A percentile compares a stretch with the other conserved stretches of the same genome.
Conservation (phyloP, 2,888 invertebrate genomes). For the Halictus ligatus region DNA sequence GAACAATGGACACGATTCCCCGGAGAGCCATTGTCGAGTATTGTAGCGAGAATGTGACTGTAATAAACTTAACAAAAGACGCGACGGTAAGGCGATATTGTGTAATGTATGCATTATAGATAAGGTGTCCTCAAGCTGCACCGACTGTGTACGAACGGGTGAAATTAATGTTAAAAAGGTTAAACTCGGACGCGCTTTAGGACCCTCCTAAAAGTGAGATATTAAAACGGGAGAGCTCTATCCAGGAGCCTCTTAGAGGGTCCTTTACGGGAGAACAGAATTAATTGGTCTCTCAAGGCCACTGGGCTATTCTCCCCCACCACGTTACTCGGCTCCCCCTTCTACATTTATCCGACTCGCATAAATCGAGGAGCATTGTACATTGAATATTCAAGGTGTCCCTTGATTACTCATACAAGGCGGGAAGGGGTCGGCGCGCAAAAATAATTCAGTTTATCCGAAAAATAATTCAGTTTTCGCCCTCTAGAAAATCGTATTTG, state of each 20-base stretch:
- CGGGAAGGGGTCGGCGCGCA: not conserved
- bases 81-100: not conserved
- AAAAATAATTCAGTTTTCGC: not conserved
- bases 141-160: not conserved
- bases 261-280: constrained; percentile 12
- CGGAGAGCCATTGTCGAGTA: not conserved
- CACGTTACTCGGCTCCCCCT: not conserved
- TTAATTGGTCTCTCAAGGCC: constrained; percentile 22
- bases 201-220: constrained; percentile 5
- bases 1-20: not conserved
- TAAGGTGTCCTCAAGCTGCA: not conserved
- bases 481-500: not conserved
- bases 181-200: not conserved
- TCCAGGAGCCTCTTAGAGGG: constrained; percentile 12
- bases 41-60: not conserved
- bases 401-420: constrained; percentile 1
- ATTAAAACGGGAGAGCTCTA: not conserved
- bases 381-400: constrained; percentile 9
- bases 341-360: constrained; percentile 16
- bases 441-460: not conserved
- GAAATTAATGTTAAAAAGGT: constrained; percentile 1
- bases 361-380: constrained; percentile 10
- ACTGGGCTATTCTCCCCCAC: not conserved
- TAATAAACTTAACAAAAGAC: not conserved
- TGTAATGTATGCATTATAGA: constrained; percentile 7